Base-by-base conservation (phyloP, 1,140 invertebrate species). In the Procambarus virginalis region DNA sequence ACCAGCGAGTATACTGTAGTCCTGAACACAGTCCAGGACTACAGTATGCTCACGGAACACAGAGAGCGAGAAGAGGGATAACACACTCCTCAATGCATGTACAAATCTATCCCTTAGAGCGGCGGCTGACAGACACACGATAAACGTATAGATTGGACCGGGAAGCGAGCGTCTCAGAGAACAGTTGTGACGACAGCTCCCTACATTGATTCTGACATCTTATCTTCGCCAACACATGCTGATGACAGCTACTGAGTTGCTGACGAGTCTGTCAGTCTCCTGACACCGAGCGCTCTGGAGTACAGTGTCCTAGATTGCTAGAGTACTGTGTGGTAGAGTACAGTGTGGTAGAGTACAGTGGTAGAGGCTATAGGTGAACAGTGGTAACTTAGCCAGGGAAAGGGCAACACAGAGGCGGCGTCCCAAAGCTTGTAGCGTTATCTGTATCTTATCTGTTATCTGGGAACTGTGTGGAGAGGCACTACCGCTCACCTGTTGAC, bases 401-500 rank as follows among this genome's bases (percentile, higher is more conserved):
- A 79, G 68, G 60, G 45, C 10, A 82, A 46, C 58, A n/a, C 10
- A 48, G 46, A 68, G 80, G 80, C 80, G 80, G 80, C 60, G 46
- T n/a, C 22, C 22, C 80, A 82, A 82, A 82, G 80, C 3, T 51
- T 82, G 55, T 48, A 68, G 58, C 58, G 60, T 82, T 82, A 82
- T 82, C 80, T 82, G n/a, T 34, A 14, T 48, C 80, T 82, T 82
- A 82, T 82, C 80, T 82, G 58, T 64, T 82, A 82, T 82, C 80
- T 46, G 20, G 22, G 34, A 4, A 68, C 34, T 82, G 80, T 82
- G 80, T 68, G 58, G 80, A 82, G 80, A 82, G 80, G 80, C 58
- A 82, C 80, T 82, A 82, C 80, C 80, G 80, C 80, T 82, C 80
- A 68, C 80, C 80, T 82, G 80, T 82, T 82, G 80, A 68, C 80